Evolutionary conservation across 2,888 invertebrate genomes (phyloP).

Genomic region (Flabesymbios commensalis): DNA sequence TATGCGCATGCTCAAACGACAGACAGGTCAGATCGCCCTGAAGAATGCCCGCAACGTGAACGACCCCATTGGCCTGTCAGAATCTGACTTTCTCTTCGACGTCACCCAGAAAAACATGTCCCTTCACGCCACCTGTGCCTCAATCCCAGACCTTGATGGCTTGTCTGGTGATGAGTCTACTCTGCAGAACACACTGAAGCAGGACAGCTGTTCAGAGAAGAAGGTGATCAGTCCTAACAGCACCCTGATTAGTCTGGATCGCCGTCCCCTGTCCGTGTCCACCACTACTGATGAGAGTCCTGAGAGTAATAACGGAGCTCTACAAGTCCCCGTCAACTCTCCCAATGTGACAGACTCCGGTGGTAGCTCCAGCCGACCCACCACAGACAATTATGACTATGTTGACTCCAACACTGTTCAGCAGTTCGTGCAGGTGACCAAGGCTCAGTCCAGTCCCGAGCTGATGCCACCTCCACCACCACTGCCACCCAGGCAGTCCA

Average conservation of each 20-base stretch:
- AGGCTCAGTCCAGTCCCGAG: neutral
- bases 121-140: constrained; percentile 25
- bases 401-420: constrained; percentile 17
- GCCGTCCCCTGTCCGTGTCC: constrained; percentile 18
- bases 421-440: neutral
- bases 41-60: neutral
- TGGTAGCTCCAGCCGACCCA: constrained; percentile 24
- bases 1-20: constrained; percentile 26
- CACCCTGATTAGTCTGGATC: neutral
- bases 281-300: constrained; percentile 25
- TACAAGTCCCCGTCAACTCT: constrained; percentile 31
- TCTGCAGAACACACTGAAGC: neutral
- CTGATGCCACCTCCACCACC: no score
- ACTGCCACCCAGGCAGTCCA: no score
- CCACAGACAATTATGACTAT: constrained; percentile 32
- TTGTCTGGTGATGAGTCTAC: constrained; percentile 17
- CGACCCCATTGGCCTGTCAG: constrained; percentile 26
- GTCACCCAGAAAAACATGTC: constrained; percentile 24
- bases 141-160: constrained; percentile 27
- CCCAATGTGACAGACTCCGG: constrained; percentile 34
- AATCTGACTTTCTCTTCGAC: constrained; percentile 25
- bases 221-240: neutral
- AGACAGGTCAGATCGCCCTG: constrained; percentile 25
- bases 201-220: constrained; percentile 3
- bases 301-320: constrained; percentile 11